phyloP scores from a whole-genome alignment of 1,140 invertebrate species.

The Lycorma delicatula region DNA sequence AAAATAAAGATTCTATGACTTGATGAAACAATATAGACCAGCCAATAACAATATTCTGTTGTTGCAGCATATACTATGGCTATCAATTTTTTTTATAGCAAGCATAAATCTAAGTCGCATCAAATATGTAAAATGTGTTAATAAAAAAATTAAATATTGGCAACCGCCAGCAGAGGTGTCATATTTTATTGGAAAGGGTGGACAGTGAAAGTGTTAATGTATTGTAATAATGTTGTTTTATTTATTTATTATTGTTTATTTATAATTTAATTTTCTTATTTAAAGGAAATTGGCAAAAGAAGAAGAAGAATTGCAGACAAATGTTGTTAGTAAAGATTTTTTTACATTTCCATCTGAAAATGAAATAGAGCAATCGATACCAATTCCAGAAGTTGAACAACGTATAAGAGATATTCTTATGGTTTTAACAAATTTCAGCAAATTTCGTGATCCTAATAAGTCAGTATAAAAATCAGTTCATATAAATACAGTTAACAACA shows the following conservation, averaged over 20 bases:
- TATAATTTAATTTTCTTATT: slow-evolving; percentile 19
- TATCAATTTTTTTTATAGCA: not conserved
- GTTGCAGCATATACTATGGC: no score
- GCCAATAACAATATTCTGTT: no score
- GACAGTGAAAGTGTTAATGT: no score
- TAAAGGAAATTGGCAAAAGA: slow-evolving; percentile 59
- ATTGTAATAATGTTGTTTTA: slow-evolving; percentile 6
- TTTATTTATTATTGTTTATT: not conserved
- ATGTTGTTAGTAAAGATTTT: slow-evolving; percentile 60
- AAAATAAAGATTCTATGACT: no score
- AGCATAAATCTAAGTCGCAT: not conserved
- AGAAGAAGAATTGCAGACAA: slow-evolving; percentile 64
- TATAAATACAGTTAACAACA: not conserved
- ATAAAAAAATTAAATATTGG: not conserved
- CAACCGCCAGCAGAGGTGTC: not conserved
- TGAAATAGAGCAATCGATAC: slow-evolving; percentile 59
- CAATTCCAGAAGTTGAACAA: slow-evolving; percentile 77
- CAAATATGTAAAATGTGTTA: not conserved
- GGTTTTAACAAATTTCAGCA: slow-evolving; percentile 84
- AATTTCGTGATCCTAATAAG: slow-evolving; percentile 60
- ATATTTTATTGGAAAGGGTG: no score
- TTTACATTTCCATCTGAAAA: slow-evolving; percentile 67
- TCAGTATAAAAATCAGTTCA: slow-evolving; percentile 27
- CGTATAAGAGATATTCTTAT: slow-evolving; percentile 82
- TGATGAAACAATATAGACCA: no score